Percentiles rank a stretch among this genome's conserved stretches.
Conservation (phyloP, 2,797 vertebrate species). For the Phataginus tetradactyla region DNA sequence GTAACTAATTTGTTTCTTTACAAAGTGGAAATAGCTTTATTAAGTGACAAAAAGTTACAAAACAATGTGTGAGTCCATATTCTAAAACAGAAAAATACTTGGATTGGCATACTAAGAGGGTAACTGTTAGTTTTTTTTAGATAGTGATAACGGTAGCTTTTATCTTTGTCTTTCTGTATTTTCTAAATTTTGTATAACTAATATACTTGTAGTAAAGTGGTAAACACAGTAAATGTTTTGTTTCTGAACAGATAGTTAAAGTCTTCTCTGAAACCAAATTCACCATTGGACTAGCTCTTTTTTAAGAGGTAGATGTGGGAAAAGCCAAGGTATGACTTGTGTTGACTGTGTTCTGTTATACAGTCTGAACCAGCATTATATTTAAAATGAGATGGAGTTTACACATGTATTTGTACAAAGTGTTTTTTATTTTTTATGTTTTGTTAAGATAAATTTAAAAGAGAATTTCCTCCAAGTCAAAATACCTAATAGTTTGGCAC, state of each 20-base stretch:
- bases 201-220: not conserved
- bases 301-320: not conserved
- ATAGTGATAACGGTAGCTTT: not conserved
- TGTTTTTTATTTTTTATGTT: not conserved
- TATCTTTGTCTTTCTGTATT: not conserved
- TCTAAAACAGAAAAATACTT: conserved; percentile 8
- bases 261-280: conserved; percentile 1
- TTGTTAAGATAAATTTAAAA: not conserved
- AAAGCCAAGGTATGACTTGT: not conserved
- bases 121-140: not conserved
- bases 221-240: not conserved
- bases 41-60: not conserved
- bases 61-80: not conserved
- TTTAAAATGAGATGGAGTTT: not conserved
- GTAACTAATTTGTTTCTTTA: not conserved
- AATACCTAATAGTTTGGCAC: not conserved
- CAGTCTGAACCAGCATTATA: not conserved
- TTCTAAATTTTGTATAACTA: not conserved
- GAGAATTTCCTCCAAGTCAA: not conserved
- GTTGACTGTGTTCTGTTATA: not conserved
- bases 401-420: not conserved
- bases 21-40: not conserved
- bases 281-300: not conserved
- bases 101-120: not conserved
- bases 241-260: not conserved